Base-by-base conservation (phyloP, 2,113 vertebrate genomes). In the Stictonetta naevosa region DNA sequence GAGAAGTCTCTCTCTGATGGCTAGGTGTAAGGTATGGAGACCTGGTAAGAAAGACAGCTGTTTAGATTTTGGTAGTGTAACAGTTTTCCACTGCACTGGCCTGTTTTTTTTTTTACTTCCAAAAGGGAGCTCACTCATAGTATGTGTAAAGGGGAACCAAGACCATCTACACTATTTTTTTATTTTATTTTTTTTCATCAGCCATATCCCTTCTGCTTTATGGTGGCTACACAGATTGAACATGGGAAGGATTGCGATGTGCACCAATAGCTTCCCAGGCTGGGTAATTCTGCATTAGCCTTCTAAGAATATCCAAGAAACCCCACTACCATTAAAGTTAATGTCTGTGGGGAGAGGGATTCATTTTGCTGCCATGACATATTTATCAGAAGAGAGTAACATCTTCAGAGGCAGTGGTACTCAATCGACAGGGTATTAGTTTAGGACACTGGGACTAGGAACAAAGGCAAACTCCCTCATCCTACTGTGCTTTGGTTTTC, bases 401-500 rank as follows among this genome's bases (percentile, higher is more conserved):
- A 6, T 13, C 25, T 92, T 34, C n/a, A 74, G 63, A 83, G 19
- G n/a, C 11, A 63, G 25, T 6, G 8, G 36, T 68, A 68, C 22
- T 11, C 28, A 83, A 21, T 5, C 53, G 23, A 10, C 6, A 53
- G 23, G 20, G 38, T 62, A 31, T n/a, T 80, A 15, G 29, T 83
- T 80, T 76, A 52, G 22, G 60, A 38, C 23, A 11, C 6, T 0
- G 0, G 40, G 4, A 55, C 13, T 3, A 6, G 11, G 7, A 84
- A 50, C 6, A 84, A 71, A 46, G 28, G 4, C 19, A 33, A 8
- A 79, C 25, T 15, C 20, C 44, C 33, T 71, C 22, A 28, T 69
- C 11, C 13, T 66, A 10, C 5, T 25, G 11, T n/a, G 8, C 26
- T 88, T 78, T 91, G 55, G 4, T 71, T 95, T 82, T 59, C 10